A percentile compares a stretch with the other conserved stretches of the same genome.
phyloP scores from a whole-genome alignment of 2,113 vertebrate genomes.

The Scolopax mira region DNA sequence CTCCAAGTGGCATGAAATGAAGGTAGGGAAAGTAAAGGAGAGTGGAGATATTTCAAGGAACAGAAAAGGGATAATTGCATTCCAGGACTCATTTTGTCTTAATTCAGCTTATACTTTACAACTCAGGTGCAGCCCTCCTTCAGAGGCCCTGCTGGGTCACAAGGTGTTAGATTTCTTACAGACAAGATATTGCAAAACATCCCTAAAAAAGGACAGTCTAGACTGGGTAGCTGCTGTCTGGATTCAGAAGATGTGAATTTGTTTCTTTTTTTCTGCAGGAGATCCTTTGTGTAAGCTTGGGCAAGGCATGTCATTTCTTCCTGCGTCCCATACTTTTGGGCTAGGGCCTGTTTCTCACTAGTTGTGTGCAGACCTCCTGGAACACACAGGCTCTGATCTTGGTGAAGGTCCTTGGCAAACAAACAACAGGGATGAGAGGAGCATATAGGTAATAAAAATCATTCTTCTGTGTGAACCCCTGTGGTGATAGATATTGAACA shows the following conservation, averaged over 20 bases:
- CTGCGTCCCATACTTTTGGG: not conserved
- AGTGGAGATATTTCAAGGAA: conserved; percentile 13
- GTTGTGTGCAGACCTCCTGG: not conserved
- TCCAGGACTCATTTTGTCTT: conserved; percentile 24
- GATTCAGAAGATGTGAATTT: not conserved
- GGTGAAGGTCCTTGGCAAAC: not conserved
- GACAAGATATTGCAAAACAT: not conserved
- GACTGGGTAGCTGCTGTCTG: not conserved
- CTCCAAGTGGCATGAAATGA: conserved; percentile 38
- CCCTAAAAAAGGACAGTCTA: not conserved
- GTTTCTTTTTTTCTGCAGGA: not conserved
- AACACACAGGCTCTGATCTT: not conserved
- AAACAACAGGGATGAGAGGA: not conserved
- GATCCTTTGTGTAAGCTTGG: not conserved
- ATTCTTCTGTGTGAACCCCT: not conserved
- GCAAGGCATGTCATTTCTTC: not conserved
- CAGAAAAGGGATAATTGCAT: not conserved
- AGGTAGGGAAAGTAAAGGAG: not conserved
- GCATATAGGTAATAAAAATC: not conserved
- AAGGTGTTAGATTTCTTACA: not conserved
- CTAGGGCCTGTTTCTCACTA: not conserved
- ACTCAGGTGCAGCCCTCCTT: not conserved
- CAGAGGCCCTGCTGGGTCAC: not conserved
- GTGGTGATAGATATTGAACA: not conserved
- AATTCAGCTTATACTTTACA: conserved; percentile 32